These are phyloP conservation scores for Schrankia costaestrigalis DNA, from an alignment of 2,888 invertebrate species.

Conservation along the genomic window DNA sequence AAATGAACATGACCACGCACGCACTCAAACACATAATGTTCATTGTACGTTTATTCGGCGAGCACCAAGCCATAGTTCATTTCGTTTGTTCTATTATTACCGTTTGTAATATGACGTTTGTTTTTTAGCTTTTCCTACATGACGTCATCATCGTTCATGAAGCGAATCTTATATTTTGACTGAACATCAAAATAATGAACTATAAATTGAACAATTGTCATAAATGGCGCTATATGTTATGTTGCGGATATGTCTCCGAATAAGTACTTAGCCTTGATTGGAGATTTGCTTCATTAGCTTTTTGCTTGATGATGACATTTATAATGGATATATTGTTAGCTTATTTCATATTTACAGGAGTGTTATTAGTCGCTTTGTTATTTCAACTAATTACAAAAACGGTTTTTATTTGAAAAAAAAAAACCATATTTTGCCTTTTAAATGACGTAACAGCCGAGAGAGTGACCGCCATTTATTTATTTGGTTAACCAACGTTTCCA, in stretches of 20 bases:
- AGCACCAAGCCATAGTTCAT: slow-evolving; percentile 18
- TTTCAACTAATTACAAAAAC: no score
- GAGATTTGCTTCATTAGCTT: slow-evolving; percentile 23
- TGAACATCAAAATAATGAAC: slow-evolving; percentile 37
- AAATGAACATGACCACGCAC: slow-evolving; percentile 6
- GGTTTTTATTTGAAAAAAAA: no score
- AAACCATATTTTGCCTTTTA: no score
- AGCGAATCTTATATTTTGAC: slow-evolving; percentile 28
- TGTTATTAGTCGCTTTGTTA: no score
- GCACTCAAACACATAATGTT: slow-evolving; percentile 5
- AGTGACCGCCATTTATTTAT: no score
- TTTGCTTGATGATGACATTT: slow-evolving; percentile 7
- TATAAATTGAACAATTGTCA: slow-evolving; percentile 35
- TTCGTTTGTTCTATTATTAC: slow-evolving; percentile 33
- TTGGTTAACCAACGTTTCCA: no score
- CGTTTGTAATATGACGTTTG: slow-evolving; percentile 24
- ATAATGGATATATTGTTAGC: slow-evolving; percentile 2
- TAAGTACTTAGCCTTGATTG: slow-evolving; percentile 18
- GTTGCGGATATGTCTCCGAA: slow-evolving; percentile 25
- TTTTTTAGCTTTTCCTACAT: slow-evolving; percentile 21
- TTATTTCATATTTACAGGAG: no score
- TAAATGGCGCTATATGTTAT: slow-evolving; percentile 30
- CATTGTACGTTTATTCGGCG: slow-evolving; percentile 1
- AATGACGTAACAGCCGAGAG: no score
- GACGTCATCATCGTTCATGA: slow-evolving; percentile 26